A percentile compares a stretch with the other conserved stretches of the same genome.
Evolutionary conservation across 1,140 invertebrate species (phyloP).

Genomic region (Hyposmocoma kahamanoa): DNA sequence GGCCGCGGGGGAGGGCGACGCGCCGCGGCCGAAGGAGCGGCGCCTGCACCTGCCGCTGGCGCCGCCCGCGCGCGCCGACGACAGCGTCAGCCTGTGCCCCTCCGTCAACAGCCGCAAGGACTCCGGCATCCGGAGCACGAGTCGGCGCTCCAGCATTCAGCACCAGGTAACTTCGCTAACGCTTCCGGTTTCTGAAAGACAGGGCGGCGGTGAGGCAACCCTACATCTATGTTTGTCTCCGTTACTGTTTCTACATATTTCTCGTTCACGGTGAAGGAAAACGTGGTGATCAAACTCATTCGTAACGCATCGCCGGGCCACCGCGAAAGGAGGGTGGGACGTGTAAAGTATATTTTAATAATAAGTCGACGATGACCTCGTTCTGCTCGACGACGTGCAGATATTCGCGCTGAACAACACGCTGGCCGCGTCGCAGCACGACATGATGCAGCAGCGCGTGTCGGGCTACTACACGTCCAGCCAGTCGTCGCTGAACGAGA

Average conservation of each 20-base stretch:
- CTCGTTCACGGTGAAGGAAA: no score
- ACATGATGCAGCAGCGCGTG: constrained; percentile 84
- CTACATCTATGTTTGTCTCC: no score
- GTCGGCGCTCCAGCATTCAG: constrained; percentile 87
- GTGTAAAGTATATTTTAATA: no score
- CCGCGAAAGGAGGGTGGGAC: no score
- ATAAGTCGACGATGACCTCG: no score
- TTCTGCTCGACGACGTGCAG: no score
- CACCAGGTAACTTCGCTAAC: constrained; percentile 87
- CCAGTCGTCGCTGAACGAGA: constrained; percentile 62
- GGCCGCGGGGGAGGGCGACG: no score
- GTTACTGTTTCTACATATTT: no score
- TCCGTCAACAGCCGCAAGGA: constrained; percentile 89
- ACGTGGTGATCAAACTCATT: no score
- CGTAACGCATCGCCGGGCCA: no score
- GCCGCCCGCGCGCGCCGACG: constrained; percentile 62
- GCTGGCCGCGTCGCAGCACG: constrained; percentile 78
- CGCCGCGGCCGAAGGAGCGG: constrained; percentile 41
- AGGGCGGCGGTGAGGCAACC: no score
- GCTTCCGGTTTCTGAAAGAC: no score
- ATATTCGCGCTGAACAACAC: constrained; percentile 77
- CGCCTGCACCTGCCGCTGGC: constrained; percentile 50
- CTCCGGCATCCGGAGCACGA: constrained; percentile 89
- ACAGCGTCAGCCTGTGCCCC: constrained; percentile 80
- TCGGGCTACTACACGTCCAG: constrained; percentile 89